phyloP scores from a whole-genome alignment of 1,140 invertebrate genomes.

The Leptestheria dahalacensis region DNA sequence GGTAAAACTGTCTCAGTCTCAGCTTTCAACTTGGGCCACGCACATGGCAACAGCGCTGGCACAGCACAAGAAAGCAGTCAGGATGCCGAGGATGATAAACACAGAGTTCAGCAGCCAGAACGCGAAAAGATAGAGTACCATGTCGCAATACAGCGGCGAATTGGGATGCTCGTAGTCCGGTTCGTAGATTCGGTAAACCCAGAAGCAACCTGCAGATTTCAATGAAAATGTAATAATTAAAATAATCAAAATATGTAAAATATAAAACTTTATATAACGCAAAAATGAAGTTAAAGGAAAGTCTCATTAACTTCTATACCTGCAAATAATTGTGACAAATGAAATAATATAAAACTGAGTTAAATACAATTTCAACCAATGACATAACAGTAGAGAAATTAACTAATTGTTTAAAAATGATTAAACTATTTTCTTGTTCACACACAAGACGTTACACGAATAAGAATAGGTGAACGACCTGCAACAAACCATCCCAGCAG shows the following conservation, averaged over 20 bases:
- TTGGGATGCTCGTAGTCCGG: constrained; percentile 37
- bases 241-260: constrained; percentile 15
- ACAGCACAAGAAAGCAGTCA: constrained; percentile 39
- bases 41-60: constrained; percentile 33
- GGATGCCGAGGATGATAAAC: constrained; percentile 39
- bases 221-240: too few relatives aligned
- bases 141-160: constrained; percentile 41
- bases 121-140: constrained; percentile 45
- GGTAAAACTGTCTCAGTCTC: background rate
- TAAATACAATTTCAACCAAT: too few relatives aligned
- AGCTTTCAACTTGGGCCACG: background rate
- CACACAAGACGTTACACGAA: too few relatives aligned
- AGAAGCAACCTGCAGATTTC: constrained; percentile 48
- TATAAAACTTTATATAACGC: too few relatives aligned
- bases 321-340: too few relatives aligned
- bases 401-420: too few relatives aligned
- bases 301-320: too few relatives aligned
- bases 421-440: too few relatives aligned
- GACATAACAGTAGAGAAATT: too few relatives aligned
- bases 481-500: constrained; percentile 49
- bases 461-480: too few relatives aligned
- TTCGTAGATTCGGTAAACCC: constrained; percentile 47
- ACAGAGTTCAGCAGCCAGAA: constrained; percentile 47
- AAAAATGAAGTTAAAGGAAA: too few relatives aligned
- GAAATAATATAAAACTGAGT: too few relatives aligned